phyloP scores from a whole-genome alignment of 2,888 invertebrate genomes.

The Zaprionus bogoriensis region DNA sequence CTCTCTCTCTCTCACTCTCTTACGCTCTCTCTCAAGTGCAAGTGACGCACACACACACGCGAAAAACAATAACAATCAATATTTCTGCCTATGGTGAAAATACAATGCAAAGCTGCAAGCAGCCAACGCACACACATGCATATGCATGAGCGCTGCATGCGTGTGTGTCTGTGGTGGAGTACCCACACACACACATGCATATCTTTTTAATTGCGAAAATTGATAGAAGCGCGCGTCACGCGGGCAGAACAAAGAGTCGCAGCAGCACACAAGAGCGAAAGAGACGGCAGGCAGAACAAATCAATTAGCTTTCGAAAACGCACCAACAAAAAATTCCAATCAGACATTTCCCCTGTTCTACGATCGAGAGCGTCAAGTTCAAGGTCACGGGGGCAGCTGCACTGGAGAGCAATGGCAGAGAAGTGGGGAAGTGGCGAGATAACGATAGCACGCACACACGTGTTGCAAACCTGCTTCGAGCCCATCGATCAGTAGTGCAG shows the following conservation, averaged over 20 bases:
- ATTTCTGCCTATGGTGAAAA: conserved; percentile 59
- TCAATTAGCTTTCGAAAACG: conserved; percentile 58
- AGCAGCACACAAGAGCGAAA: not conserved
- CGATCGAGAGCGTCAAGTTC: conserved; percentile 31
- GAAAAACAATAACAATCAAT: conserved; percentile 49
- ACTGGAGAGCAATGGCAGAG: not conserved
- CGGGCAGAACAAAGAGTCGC: conserved; percentile 50
- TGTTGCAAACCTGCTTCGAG: conserved; percentile 25
- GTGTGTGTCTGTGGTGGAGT: conserved; percentile 3
- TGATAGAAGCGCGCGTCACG: conserved; percentile 54
- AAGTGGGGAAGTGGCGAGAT: not conserved
- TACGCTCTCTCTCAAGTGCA: conserved; percentile 15
- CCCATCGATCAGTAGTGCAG: conserved; percentile 8
- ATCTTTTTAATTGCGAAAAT: conserved; percentile 2
- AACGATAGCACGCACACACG: conserved; percentile 23
- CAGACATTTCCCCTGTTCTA: conserved; percentile 11
- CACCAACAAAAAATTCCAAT: conserved; percentile 34
- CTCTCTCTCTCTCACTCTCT: not conserved
- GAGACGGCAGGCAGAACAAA: conserved; percentile 39
- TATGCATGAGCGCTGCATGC: not conserved
- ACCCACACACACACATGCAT: not conserved
- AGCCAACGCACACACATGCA: conserved; percentile 13
- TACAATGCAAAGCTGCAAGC: conserved; percentile 30
- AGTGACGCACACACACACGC: conserved; percentile 37
- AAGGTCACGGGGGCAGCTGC: conserved; percentile 31